Evolutionary conservation across 2,797 vertebrate species (phyloP).

Genomic region (Falco concolor): DNA sequence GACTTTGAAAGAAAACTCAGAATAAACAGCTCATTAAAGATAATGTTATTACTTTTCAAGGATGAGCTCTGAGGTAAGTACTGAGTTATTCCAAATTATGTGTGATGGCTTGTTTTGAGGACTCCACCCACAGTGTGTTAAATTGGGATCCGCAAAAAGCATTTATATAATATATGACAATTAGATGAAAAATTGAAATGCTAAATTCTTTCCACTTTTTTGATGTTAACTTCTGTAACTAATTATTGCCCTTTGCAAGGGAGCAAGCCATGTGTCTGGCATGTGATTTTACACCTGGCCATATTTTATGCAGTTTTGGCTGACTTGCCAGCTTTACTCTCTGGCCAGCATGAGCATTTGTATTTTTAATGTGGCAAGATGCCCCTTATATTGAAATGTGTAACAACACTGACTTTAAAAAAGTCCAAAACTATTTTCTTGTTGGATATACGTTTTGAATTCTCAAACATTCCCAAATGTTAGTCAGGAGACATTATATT

Average conservation of each 20-base stretch:
- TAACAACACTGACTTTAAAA: background rate
- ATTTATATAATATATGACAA: constrained; percentile 11
- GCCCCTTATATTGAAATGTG: background rate
- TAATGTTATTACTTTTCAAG: constrained; percentile 26
- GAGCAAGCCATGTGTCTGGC: background rate
- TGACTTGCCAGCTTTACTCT: background rate
- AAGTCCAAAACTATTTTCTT: background rate
- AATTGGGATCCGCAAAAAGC: constrained; percentile 33
- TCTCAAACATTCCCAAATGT: background rate
- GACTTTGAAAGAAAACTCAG: constrained; percentile 45
- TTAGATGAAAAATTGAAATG: constrained; percentile 36
- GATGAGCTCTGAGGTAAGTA: constrained; percentile 48
- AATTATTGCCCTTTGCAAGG: background rate
- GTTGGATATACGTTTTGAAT: background rate
- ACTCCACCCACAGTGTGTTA: constrained; percentile 15
- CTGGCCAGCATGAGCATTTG: background rate
- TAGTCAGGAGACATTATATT: background rate
- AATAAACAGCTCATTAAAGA: constrained; percentile 46
- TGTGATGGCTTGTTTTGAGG: constrained; percentile 58
- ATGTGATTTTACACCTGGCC: background rate
- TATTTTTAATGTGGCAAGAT: background rate
- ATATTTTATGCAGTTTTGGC: background rate
- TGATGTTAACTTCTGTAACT: constrained; percentile 27
- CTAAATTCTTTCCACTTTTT: constrained; percentile 19
- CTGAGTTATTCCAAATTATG: constrained; percentile 52